A percentile compares a stretch with the other conserved stretches of the same genome.
Evolutionary conservation across 92 coral and sea anemone species (phyloP).

Genomic region (Pocillopora meandrina): DNA sequence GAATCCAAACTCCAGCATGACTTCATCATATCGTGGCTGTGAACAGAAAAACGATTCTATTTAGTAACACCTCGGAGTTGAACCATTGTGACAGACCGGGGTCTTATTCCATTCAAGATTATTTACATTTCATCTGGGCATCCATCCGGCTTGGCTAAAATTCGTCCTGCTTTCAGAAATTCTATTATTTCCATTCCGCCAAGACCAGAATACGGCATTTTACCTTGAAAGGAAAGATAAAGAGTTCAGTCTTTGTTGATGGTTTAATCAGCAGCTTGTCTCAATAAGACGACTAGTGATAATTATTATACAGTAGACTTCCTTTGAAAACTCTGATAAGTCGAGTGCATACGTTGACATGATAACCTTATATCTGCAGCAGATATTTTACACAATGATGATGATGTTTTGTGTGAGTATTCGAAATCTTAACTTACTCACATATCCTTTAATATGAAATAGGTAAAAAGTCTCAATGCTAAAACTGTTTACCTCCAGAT

Average conservation of each 20-base stretch:
- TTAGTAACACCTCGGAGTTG: not conserved
- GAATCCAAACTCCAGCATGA: slow-evolving; percentile 5
- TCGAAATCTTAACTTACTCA: not conserved
- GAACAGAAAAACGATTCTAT: not conserved
- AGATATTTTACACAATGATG: no score
- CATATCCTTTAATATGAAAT: not conserved
- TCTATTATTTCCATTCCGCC: slow-evolving; percentile 3
- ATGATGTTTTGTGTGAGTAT: no score
- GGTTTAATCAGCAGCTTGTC: no score
- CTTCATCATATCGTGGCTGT: slow-evolving; percentile 1
- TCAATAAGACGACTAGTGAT: no score
- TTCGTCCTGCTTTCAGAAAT: not conserved
- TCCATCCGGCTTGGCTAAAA: not conserved
- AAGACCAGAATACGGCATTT: slow-evolving; percentile 12
- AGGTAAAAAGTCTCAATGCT: not conserved
- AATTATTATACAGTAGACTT: no score
- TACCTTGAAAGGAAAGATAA: not conserved
- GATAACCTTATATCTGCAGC: no score
- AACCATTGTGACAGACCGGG: not conserved
- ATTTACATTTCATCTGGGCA: slow-evolving; percentile 7
- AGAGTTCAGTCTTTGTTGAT: no score
- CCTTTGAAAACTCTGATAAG: no score
- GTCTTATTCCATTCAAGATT: not conserved
- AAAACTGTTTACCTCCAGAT: not conserved
- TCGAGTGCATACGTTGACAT: no score